Percentiles rank a stretch among this genome's conserved stretches.
These are phyloP conservation scores for Haemorhous mexicanus DNA, from an alignment of 2,113 vertebrate genomes.

Conservation along the genomic window DNA sequence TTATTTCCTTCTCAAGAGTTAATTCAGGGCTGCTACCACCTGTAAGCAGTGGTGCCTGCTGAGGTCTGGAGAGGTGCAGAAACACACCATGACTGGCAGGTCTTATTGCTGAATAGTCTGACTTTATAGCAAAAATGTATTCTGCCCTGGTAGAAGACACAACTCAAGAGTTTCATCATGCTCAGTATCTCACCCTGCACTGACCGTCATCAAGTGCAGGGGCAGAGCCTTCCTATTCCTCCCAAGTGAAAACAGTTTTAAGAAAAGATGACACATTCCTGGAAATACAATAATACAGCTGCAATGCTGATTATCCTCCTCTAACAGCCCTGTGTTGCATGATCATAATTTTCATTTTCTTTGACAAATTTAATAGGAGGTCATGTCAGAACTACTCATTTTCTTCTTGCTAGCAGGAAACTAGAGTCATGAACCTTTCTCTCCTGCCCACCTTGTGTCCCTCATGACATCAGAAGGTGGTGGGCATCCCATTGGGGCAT, in stretches of 20 bases:
- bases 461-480: neutral
- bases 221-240: neutral
- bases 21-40: neutral
- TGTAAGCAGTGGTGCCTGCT: neutral
- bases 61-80: neutral
- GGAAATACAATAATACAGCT: neutral
- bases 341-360: neutral
- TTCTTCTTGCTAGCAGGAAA: neutral
- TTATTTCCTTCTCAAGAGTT: neutral
- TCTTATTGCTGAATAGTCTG: neutral
- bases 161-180: neutral
- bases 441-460: neutral
- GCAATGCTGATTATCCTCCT: neutral
- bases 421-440: neutral
- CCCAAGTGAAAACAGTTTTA: neutral
- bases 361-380: neutral
- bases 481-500: rapidly evolving
- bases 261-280: neutral
- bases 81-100: neutral
- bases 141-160: neutral
- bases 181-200: neutral
- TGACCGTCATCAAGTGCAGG: neutral
- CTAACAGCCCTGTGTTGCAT: neutral
- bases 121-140: neutral
- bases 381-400: neutral